These are phyloP conservation scores for Rhinichthys klamathensis DNA, from an alignment of 2,113 vertebrate species.

Conservation along the genomic window DNA sequence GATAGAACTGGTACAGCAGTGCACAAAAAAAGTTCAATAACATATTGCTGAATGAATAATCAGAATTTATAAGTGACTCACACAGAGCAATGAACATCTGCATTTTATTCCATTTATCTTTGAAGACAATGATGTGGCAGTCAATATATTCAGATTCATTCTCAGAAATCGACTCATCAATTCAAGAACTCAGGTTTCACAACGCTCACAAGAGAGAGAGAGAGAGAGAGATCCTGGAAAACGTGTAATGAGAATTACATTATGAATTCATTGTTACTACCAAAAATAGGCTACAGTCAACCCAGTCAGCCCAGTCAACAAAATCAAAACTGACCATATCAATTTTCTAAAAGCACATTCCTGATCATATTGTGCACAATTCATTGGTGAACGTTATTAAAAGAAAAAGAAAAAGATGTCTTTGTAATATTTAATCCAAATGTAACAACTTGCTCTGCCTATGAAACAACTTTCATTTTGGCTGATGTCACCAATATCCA, in stretches of 20 bases:
- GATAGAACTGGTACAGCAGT: not conserved
- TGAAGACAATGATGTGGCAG: not conserved
- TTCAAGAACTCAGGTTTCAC: not conserved
- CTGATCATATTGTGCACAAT: no score
- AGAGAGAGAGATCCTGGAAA: not conserved
- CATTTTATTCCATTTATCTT: not conserved
- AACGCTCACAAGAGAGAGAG: not conserved
- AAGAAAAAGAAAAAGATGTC: no score
- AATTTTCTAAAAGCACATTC: no score
- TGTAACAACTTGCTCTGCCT: no score
- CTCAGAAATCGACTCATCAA: not conserved
- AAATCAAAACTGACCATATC: no score
- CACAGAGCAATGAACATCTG: not conserved
- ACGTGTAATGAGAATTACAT: not conserved
- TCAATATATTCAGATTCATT: constrained; percentile 4
- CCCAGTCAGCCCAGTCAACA: no score
- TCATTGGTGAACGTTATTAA: no score
- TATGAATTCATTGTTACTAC: not conserved
- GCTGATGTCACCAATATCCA: not conserved
- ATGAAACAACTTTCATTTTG: no score
- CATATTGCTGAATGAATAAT: not conserved
- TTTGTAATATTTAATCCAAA: no score
- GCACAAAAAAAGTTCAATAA: not conserved
- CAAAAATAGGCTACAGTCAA: not conserved
- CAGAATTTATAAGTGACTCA: not conserved